Base-by-base conservation (phyloP, 1,140 invertebrate species). In the Cydia fagiglandana region DNA sequence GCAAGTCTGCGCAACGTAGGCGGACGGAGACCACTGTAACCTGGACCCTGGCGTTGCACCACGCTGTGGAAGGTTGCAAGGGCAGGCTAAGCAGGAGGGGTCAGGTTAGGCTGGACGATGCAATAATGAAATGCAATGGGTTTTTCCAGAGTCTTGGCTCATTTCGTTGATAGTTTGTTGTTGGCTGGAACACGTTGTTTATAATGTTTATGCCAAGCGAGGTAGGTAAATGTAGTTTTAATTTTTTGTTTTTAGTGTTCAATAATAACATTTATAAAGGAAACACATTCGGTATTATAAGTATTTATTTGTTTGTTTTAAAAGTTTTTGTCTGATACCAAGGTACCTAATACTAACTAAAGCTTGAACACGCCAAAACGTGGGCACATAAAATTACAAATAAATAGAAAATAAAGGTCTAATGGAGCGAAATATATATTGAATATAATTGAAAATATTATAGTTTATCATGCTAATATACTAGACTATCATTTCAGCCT, bases 91-190 rank as follows among this genome's bases (percentile, higher is more conserved):
- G 9, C 17, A 2, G 7, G 17, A 24, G 5, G 20, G 56, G 20
- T 61, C 20, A 61, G 20, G 56, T 20, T 24, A 61, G 17, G 56
- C 4, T 61, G 56, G 56, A 24, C 20, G 20, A 2, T 61, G 45
- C 9, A 12, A 12, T 5, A 17, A 10, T 12, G 56, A 61, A 61
- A 61, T n/a, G 56, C 56, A 61, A 24, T 61, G 53, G 53, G 56
- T 61, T 61, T 61, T 61, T 24, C 56, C 56, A 61, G 17, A 20
- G 53, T 13, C 56, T 61, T 61, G 20, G 56, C 20, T 61, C 56
- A 24, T 61, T 56, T 56, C 17, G 17, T 56, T 56, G 53, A 50
- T 50, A 50, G 15, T 15, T 50, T 50, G n/a, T 61, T 61, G 56
- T 61, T 61, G 17, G 5, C 6, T 20, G 17, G 50, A 13, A 17